These are phyloP conservation scores for Lerista edwardsae DNA, from an alignment of 2,797 vertebrate genomes.

Conservation along the genomic window DNA sequence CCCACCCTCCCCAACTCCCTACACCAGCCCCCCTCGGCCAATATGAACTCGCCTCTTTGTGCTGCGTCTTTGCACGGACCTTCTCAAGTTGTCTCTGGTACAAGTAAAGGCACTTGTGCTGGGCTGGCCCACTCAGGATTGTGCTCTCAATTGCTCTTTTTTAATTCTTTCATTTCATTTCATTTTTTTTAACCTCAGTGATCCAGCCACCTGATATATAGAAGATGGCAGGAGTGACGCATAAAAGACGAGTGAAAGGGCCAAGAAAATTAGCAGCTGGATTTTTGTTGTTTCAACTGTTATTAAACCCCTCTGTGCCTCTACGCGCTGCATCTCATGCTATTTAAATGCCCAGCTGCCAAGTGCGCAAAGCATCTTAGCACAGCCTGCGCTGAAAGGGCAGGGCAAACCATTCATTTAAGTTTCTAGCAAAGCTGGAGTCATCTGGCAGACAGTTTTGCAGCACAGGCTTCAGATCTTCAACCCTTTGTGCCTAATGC, in stretches of 20 bases:
- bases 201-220: not conserved
- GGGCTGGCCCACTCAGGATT: too few relatives aligned
- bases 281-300: not conserved
- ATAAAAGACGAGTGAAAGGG: too few relatives aligned
- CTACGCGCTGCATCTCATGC: not conserved
- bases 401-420: not conserved
- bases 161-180: not conserved
- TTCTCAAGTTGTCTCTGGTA: too few relatives aligned
- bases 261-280: not conserved
- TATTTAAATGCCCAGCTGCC: not conserved
- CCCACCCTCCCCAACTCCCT: too few relatives aligned
- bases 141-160: slow-evolving; percentile 1
- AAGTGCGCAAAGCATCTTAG: not conserved
- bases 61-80: too few relatives aligned
- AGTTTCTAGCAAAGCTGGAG: not conserved
- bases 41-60: too few relatives aligned
- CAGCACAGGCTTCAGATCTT: not conserved
- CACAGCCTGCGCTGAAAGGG: not conserved
- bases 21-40: too few relatives aligned
- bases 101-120: too few relatives aligned
- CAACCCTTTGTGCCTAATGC: not conserved
- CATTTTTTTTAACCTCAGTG: not conserved
- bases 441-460: not conserved
- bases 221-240: not conserved
- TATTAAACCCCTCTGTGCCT: not conserved